Evolutionary conservation across 37 sponge, comb jelly and placozoan species (phyloP).

Genomic region (Cliona cf. orientalis): DNA sequence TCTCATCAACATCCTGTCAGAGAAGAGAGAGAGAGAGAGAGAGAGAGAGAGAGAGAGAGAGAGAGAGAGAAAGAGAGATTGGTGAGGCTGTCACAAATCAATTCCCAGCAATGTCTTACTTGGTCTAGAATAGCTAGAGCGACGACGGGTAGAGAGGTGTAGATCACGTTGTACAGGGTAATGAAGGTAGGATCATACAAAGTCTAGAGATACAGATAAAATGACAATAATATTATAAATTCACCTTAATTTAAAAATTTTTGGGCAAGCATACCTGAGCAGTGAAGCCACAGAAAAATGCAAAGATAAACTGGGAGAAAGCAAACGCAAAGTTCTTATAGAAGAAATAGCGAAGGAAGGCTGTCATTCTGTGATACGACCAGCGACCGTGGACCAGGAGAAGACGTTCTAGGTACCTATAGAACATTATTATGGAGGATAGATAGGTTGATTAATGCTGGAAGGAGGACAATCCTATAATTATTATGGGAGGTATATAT

Average conservation of each 20-base stretch:
- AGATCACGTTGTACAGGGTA: conserved; percentile 93
- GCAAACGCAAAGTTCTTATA: conserved; percentile 99
- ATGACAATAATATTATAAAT: no score
- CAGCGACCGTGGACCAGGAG: conserved; percentile 96
- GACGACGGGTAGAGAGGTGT: conserved; percentile 92
- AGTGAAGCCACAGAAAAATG: conserved; percentile 96
- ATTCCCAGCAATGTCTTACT: conserved; percentile 61
- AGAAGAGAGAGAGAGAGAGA: not conserved
- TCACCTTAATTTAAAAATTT: no score
- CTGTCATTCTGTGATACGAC: conserved; percentile 97
- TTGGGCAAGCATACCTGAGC: conserved; percentile 92
- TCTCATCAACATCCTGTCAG: not conserved
- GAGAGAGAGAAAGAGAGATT: not conserved
- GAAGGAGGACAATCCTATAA: no score
- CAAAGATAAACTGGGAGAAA: conserved; percentile 93
- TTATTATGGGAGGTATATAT: no score
- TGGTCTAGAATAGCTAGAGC: conserved; percentile 93
- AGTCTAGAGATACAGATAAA: conserved; percentile 47
- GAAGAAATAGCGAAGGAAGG: conserved; percentile 96
- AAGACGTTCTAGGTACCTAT: conserved; percentile 89
- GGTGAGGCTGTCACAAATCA: no score
- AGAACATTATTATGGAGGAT: no score
- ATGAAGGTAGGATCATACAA: conserved; percentile 91
- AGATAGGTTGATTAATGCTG: no score
- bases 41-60: not conserved